Percentiles rank a stretch among this genome's conserved stretches.
Conservation (phyloP, 2,888 invertebrate genomes). For the Lottia scabra region DNA sequence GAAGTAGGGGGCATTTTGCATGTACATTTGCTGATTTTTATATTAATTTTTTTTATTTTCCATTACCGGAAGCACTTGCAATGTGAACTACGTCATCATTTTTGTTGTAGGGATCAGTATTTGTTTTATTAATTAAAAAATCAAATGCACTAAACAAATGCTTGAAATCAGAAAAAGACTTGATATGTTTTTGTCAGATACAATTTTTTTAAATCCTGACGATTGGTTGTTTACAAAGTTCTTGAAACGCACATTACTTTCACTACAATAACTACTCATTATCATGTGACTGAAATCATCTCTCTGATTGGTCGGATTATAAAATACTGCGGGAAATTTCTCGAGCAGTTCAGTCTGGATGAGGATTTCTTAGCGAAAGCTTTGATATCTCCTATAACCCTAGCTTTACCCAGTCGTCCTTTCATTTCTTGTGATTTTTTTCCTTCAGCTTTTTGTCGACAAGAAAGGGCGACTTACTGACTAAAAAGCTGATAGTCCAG, state of each 20-base stretch:
- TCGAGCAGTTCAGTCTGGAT: neutral
- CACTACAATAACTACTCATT: neutral
- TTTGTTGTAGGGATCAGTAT: neutral
- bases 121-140: neutral
- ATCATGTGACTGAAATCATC: neutral
- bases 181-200: too few species aligned
- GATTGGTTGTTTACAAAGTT: neutral
- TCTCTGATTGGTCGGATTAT: neutral
- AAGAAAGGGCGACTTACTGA: neutral
- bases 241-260: neutral
- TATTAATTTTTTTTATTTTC: too few species aligned
- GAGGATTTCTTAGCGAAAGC: neutral
- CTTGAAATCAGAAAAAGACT: too few species aligned
- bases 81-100: neutral
- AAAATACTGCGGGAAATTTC: neutral
- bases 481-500: too few species aligned
- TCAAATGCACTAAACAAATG: too few species aligned
- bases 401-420: neutral
- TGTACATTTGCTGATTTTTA: too few species aligned
- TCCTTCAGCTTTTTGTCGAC: neutral
- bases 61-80: neutral
- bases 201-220: neutral
- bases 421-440: neutral
- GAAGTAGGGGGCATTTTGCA: constrained; percentile 31
- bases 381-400: neutral